Percentiles rank a stretch among this genome's conserved stretches.
phyloP scores from a whole-genome alignment of 2,888 invertebrate genomes.

The Sepiola atlantica region DNA sequence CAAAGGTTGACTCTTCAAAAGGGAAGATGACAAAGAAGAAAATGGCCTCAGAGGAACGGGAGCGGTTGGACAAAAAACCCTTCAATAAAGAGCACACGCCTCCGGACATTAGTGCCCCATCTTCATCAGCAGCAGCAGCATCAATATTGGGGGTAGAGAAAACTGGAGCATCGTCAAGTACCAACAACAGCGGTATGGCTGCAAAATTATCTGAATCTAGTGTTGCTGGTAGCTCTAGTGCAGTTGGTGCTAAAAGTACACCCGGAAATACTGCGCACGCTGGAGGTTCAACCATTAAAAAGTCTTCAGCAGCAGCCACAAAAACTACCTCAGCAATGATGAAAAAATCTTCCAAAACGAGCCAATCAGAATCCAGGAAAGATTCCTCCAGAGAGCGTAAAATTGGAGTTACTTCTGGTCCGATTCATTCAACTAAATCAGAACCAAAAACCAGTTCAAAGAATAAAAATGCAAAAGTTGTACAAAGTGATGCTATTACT shows the following conservation, averaged over 20 bases:
- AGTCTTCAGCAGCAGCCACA: not conserved
- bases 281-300: not conserved
- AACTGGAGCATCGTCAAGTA: not conserved
- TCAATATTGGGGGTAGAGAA: not conserved
- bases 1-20: slow-evolving; percentile 32
- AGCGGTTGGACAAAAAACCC: not conserved
- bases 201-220: slow-evolving; percentile 8
- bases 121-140: not conserved
- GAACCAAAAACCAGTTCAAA: not conserved
- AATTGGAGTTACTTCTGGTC: slow-evolving; percentile 36
- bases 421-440: not conserved
- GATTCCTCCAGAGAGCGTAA: slow-evolving; percentile 3
- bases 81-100: not conserved
- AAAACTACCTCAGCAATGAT: slow-evolving; percentile 44
- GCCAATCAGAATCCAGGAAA: not conserved
- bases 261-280: not conserved
- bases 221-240: not conserved
- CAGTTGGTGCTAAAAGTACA: not conserved
- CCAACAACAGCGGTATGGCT: not conserved
- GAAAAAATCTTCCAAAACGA: slow-evolving; percentile 44
- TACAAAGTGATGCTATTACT: not conserved
- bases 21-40: slow-evolving; percentile 35
- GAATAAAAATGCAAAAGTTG: not conserved
- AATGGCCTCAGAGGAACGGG: not conserved
- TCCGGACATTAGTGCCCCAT: slow-evolving; percentile 23